Conservation (phyloP, 2,113 vertebrate species). For the Rhinoptilus africanus region DNA sequence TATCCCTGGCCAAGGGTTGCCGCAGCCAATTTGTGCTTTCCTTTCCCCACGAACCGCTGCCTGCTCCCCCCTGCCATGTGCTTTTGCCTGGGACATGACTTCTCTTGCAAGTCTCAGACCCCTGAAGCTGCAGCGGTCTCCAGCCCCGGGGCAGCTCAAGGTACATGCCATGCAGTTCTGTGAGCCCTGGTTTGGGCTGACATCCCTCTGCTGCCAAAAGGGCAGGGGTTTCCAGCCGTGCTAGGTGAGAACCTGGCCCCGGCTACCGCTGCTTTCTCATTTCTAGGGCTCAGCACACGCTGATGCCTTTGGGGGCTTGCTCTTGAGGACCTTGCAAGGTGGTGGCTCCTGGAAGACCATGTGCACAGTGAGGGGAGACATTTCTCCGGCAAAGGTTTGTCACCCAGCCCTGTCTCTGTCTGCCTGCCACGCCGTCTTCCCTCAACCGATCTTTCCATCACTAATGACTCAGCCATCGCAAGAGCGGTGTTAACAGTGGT, state of each 20-base stretch:
- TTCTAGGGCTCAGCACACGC: background rate
- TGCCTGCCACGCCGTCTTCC: background rate
- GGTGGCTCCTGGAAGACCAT: background rate
- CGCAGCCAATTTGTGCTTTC: background rate
- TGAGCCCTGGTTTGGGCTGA: background rate
- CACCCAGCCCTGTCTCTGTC: background rate
- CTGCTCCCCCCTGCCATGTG: fast-evolving
- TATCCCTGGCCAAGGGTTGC: background rate
- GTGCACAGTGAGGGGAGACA: fast-evolving
- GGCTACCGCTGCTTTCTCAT: background rate
- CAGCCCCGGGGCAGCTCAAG: background rate
- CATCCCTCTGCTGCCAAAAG: background rate
- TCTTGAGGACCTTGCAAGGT: background rate
- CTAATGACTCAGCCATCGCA: background rate
- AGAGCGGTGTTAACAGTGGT: background rate
- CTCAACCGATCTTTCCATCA: background rate
- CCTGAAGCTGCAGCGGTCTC: background rate
- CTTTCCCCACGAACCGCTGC: background rate
- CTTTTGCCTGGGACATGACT: background rate
- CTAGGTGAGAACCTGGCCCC: background rate
- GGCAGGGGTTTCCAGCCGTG: background rate
- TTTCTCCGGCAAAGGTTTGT: background rate
- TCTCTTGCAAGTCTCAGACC: background rate
- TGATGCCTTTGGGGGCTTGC: background rate
- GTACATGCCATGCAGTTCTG: fast-evolving